Percentiles rank a stretch among this genome's conserved stretches.
phyloP scores from a whole-genome alignment of 2,113 vertebrate species.

The Falco punctatus region DNA sequence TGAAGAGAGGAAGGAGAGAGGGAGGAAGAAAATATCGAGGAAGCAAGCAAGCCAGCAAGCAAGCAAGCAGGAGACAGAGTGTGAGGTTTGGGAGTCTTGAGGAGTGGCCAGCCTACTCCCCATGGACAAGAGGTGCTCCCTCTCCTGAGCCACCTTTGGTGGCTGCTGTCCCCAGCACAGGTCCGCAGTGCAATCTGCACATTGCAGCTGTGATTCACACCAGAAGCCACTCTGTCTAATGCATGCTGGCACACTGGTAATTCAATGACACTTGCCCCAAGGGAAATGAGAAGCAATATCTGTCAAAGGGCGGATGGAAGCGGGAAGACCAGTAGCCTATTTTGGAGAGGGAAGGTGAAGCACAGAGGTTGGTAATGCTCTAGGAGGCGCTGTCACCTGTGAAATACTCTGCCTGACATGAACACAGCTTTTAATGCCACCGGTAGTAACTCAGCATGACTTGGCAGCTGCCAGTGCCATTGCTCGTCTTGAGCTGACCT shows the following conservation, averaged over 20 bases:
- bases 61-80: too few species aligned
- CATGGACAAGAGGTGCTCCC: too few species aligned
- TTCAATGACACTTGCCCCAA: background rate
- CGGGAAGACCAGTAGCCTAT: background rate
- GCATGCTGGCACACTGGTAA: background rate
- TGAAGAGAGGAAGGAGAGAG: too few species aligned
- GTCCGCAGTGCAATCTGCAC: background rate
- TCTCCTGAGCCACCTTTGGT: too few species aligned
- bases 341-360: fast-evolving
- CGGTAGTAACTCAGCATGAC: background rate
- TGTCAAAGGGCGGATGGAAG: background rate
- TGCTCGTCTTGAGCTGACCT: background rate
- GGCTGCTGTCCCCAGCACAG: too few species aligned
- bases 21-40: too few species aligned
- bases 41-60: too few species aligned
- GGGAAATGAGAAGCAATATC: background rate
- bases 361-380: background rate
- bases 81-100: too few species aligned
- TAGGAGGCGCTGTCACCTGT: background rate
- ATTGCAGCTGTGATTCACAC: background rate
- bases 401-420: background rate
- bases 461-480: background rate
- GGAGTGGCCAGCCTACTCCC: too few species aligned
- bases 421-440: background rate
- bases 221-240: background rate